Evolutionary conservation across 2,888 invertebrate species (phyloP).

Genomic region (Drosophila acutilabella): DNA sequence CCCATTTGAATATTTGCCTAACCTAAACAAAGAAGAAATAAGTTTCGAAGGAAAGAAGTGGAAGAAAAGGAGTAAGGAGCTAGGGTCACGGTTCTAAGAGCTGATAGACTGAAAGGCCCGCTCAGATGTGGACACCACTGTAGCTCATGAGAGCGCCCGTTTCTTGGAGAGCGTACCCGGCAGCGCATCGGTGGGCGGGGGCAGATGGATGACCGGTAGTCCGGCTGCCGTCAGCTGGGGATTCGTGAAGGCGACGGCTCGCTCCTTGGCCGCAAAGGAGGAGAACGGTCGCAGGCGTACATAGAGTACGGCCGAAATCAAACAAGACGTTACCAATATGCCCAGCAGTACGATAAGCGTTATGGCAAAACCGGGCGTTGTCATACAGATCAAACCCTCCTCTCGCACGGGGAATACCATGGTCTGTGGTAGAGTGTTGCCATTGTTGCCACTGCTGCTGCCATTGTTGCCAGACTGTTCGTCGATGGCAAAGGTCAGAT

Average conservation of each 20-base stretch:
- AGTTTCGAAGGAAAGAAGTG: neutral
- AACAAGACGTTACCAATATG: conserved; percentile 93
- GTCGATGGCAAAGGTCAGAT: conserved; percentile 93
- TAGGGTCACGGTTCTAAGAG: neutral
- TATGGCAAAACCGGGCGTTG: conserved; percentile 96
- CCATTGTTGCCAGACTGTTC: conserved; percentile 87
- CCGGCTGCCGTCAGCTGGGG: conserved; percentile 80
- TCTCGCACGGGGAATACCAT: conserved; percentile 90
- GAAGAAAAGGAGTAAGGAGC: neutral
- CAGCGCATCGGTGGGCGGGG: conserved; percentile 68
- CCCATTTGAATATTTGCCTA: too few species aligned
- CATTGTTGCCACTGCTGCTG: conserved; percentile 86
- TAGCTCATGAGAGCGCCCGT: conserved; percentile 75
- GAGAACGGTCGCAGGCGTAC: conserved; percentile 91
- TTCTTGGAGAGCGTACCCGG: conserved; percentile 83
- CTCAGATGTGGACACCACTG: neutral
- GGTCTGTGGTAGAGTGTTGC: conserved; percentile 87
- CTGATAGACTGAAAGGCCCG: neutral
- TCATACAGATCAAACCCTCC: conserved; percentile 94
- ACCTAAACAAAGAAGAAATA: conserved; percentile 32
- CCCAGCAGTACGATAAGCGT: conserved; percentile 93
- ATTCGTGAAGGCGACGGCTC: conserved; percentile 84
- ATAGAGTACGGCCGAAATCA: conserved; percentile 94
- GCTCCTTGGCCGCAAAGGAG: conserved; percentile 84
- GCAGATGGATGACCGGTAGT: conserved; percentile 82